These are phyloP conservation scores for Helleia helle DNA, from an alignment of 2,888 invertebrate species.

Conservation along the genomic window DNA sequence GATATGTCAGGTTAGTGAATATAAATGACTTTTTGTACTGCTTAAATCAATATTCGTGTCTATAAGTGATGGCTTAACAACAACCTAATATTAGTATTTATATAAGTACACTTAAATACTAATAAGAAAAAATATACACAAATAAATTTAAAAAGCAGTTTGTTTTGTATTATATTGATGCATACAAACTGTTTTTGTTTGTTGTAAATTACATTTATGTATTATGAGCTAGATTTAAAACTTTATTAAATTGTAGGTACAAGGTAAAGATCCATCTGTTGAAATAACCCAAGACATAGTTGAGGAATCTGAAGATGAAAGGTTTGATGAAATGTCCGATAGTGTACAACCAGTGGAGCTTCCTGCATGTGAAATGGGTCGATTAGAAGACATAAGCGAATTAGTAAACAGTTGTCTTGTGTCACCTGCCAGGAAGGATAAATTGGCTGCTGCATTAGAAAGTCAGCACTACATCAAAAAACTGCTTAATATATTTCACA, in stretches of 20 bases:
- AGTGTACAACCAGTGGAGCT: constrained; percentile 94
- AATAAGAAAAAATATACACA: no score
- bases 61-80: no score
- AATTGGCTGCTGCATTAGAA: constrained; percentile 93
- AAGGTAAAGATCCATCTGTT: constrained; percentile 98
- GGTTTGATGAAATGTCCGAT: constrained; percentile 97
- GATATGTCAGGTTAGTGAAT: constrained; percentile 91
- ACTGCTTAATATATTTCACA: constrained; percentile 94
- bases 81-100: no score
- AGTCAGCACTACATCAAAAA: constrained; percentile 96
- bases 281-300: constrained; percentile 98
- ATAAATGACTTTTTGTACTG: no score
- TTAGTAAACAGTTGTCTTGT: constrained; percentile 90
- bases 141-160: no score
- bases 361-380: constrained; percentile 94
- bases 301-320: constrained; percentile 96
- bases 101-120: no score
- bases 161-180: no score
- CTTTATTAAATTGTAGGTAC: constrained; percentile 78
- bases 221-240: no score
- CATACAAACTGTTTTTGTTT: no score
- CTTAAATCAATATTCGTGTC: no score
- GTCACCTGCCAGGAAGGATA: constrained; percentile 93
- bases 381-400: constrained; percentile 96
- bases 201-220: no score